Evolutionary conservation across 1,140 invertebrate genomes (phyloP), one percentile per base, ranked within the genome.

Genomic region (Coboldia fuscipes): DNA sequence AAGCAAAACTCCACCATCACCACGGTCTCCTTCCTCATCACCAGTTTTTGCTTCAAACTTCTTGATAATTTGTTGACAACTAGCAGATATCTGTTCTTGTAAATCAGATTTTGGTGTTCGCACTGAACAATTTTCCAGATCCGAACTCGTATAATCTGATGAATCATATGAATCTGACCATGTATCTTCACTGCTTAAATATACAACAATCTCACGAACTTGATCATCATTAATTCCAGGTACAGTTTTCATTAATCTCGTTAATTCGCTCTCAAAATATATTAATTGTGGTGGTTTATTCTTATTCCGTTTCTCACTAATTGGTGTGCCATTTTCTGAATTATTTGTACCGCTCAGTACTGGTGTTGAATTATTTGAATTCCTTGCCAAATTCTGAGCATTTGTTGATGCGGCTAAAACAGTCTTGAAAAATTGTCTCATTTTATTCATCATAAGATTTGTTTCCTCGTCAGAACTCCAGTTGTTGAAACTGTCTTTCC

Each of bases 381-480:
- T 38, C 9, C 36, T 38, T 2, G 33, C 28, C 33, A 38, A 36
- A 31, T 50, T 47, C 40, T 58, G 61, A 1, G 66, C 64, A 45
- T 69, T 71, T 4, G 65, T 63, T 0, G 67, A 64, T 26, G 68
- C 64, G 2, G 70, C 75, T 2, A 86, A 70, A 63, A 86, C 75
- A 16, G 78, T 83, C 52, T 85, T 86, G 51, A 88, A 86, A 50
- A 88, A 84, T 41, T 84, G 79, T 3, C 81, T 61, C 78, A 89
- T 84, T 58, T 86, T 88, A 8, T 75, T 81, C 83, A 90, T 88
- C 83, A 90, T 89, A 7, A 88, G 53, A 52, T 90, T 90, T 1
- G 84, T 88, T 56, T 88, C 84, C 50, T 89, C 83, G 47, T 89
- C 83, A 0, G 82, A 86, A 28, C 80, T 85, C 83, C 83, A 88